phyloP scores from a whole-genome alignment of 2,113 vertebrate genomes.

The Rhabdornis inornatus region DNA sequence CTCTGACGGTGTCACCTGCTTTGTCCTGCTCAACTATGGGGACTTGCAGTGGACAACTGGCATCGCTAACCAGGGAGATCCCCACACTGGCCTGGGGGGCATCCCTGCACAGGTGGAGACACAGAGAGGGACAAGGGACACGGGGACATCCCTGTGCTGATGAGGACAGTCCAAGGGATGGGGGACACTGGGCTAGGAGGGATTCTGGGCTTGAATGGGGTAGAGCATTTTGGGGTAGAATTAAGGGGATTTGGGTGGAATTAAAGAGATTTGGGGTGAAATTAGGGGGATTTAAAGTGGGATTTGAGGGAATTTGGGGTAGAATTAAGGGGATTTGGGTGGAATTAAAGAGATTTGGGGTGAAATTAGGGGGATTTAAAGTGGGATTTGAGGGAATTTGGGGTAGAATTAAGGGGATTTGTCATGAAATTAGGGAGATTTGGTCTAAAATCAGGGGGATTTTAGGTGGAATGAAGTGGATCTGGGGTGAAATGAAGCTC shows the following conservation, averaged over 20 bases:
- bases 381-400: background rate
- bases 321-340: too few relatives aligned
- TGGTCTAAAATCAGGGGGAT: background rate
- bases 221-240: background rate
- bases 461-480: too few relatives aligned
- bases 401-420: too few relatives aligned
- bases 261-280: background rate
- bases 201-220: background rate
- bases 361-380: background rate
- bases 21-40: conserved; percentile 1
- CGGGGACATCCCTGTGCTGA: background rate
- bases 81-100: background rate
- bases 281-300: background rate
- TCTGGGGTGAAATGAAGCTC: background rate
- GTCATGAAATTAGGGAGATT: too few relatives aligned
- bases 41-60: conserved; percentile 33
- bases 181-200: background rate
- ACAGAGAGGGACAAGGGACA: background rate
- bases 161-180: background rate
- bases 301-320: background rate
- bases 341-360: too few relatives aligned
- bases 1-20: background rate
- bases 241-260: background rate
- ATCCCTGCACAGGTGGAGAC: background rate
- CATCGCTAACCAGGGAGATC: background rate